Evolutionary conservation across 2,113 vertebrate species (phyloP), one percentile per base, ranked within the genome.

Genomic region (Leptosomus discolor): DNA sequence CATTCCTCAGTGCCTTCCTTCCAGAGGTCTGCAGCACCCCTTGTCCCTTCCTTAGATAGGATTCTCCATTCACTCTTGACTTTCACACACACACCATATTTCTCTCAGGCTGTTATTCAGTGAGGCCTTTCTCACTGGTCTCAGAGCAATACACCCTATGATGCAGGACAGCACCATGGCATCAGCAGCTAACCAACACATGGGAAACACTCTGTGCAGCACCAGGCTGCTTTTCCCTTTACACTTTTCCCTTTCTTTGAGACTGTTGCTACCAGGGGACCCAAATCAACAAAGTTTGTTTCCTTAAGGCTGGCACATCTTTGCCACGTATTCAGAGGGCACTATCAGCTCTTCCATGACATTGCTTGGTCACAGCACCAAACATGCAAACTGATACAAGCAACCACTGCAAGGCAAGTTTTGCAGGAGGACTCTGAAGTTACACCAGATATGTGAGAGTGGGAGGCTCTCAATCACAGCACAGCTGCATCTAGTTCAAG

Each of bases 331-430:
- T 27, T 24, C n/a, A 24, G 56, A n/a, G 15, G 29, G 19, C 30
- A 22, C 30, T 15, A 14, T 16, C 27, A 34, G 53, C 19, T 54
- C 51, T 37, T 26, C 68, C 22, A 2, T 16, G 30, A 34, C 37
- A 43, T 1, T 36, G 51, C 53, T n/a, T 15, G 23, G 48, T 37
- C 48, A 12, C 1, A 37, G 77, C 46, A 20, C 12, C 58, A 29
- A 18, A 26, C 32, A 30, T 7, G 4, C 12, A 26, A 60, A 41
- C 37, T 15, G n/a, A 18, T 5, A 19, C 0, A 22, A 4, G 21
- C 34, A n/a, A 30, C 9, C 48, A 29, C 29, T 9, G 29, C 46
- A 57, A 32, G 41, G 34, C 29, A 51, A 8, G n/a, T 36, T 68
- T 73, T 41, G 48, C 34, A 74, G 50, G 56, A 75, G 50, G 85